Percentiles rank a stretch among this genome's conserved stretches.
Evolutionary conservation across 2,797 vertebrate genomes (phyloP).

Genomic region (Menidia menidia): DNA sequence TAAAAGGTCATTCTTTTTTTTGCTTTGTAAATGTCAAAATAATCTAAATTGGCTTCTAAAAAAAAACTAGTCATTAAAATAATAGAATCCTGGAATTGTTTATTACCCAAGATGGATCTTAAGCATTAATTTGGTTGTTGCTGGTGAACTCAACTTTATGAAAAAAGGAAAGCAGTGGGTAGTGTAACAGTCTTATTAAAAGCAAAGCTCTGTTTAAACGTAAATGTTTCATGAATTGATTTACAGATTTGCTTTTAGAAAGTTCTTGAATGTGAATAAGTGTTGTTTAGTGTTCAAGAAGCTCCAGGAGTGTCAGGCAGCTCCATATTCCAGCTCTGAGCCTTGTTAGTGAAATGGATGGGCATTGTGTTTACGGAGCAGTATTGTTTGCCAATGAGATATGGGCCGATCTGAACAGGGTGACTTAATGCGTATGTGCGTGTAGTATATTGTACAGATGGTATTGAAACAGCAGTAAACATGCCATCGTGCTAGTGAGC

Average conservation of each 20-base stretch:
- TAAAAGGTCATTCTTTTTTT: background rate
- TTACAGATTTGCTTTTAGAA: background rate
- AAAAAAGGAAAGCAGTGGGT: background rate
- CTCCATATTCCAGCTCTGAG: background rate
- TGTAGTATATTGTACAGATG: background rate
- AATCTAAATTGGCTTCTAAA: background rate
- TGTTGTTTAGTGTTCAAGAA: background rate
- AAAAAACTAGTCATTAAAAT: conserved; percentile 1
- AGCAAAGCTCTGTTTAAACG: background rate
- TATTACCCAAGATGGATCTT: background rate
- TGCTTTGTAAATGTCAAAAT: background rate
- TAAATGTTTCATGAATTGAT: background rate
- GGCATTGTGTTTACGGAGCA: background rate
- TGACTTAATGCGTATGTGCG: background rate
- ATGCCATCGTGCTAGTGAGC: background rate
- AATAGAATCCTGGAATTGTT: background rate
- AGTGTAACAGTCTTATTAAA: background rate
- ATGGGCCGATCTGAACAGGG: background rate
- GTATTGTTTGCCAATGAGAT: background rate
- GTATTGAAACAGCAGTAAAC: background rate
- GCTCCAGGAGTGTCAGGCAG: background rate
- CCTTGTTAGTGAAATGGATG: background rate
- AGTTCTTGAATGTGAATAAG: background rate
- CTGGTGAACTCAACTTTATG: background rate
- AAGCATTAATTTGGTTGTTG: background rate